A percentile compares a stretch with the other conserved stretches of the same genome.
These are phyloP conservation scores for Phylloscopus collybita DNA, from an alignment of 2,797 vertebrate species.

Conservation along the genomic window DNA sequence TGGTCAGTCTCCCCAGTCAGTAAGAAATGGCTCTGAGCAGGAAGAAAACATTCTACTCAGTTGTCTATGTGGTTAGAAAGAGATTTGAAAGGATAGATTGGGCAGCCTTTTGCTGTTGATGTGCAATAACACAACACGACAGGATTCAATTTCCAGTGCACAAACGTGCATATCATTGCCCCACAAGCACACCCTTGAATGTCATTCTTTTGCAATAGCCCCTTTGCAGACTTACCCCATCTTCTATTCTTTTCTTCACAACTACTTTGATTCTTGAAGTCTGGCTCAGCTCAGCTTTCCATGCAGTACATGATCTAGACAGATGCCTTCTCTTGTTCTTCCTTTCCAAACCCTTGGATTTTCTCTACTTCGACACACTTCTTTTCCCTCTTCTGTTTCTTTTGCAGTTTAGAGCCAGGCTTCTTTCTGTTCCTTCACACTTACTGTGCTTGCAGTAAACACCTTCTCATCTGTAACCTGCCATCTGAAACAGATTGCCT, in stretches of 20 bases:
- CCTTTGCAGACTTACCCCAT: neutral
- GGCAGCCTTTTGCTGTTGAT: neutral
- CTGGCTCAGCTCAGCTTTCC: neutral
- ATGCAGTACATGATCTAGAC: neutral
- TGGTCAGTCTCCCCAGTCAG: neutral
- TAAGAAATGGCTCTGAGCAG: neutral
- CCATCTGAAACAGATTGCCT: constrained; percentile 57
- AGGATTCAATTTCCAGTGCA: neutral
- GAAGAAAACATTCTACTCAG: neutral
- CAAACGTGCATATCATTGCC: neutral
- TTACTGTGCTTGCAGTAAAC: constrained; percentile 28
- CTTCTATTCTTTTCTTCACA: neutral
- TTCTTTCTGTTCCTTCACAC: constrained; percentile 20
- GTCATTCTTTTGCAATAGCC: neutral
- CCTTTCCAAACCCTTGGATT: neutral
- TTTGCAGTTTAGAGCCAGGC: neutral
- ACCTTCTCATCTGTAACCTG: constrained; percentile 64
- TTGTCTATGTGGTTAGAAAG: neutral
- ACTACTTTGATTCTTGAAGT: neutral
- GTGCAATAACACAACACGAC: neutral
- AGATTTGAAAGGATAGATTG: neutral
- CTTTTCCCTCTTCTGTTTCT: neutral
- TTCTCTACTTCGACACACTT: neutral
- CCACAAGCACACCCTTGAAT: neutral
- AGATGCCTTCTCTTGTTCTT: neutral